Conservation (phyloP, 2,888 invertebrate genomes). For the Aricia artaxerxes region DNA sequence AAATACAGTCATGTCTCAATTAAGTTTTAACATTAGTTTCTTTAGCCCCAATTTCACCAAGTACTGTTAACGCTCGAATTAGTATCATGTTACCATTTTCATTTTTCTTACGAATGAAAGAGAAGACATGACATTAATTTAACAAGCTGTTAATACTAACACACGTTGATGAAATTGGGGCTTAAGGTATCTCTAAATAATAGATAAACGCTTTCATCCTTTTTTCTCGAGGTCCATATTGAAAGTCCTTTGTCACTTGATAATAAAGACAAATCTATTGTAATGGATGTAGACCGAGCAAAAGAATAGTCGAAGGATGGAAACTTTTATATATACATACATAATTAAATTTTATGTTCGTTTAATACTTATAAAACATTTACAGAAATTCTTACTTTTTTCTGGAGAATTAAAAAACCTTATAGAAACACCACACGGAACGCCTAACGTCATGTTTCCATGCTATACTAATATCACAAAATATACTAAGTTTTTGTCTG, state of each 20-base stretch:
- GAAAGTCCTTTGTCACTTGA: neutral
- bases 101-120: no score
- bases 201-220: neutral
- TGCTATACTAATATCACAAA: no score
- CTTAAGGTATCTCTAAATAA: neutral
- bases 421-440: no score
- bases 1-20: neutral
- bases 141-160: no score
- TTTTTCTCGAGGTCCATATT: neutral
- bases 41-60: neutral
- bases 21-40: neutral
- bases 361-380: neutral
- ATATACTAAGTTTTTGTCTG: no score
- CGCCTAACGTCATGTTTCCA: no score
- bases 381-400: no score
- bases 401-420: no score
- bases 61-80: no score
- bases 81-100: no score
- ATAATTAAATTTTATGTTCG: neutral
- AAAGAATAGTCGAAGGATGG: neutral
- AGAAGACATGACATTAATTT: no score
- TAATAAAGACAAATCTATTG: conserved; percentile 1
- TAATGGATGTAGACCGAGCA: neutral
- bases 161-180: no score
- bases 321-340: neutral